Percentiles rank a stretch among this genome's conserved stretches.
phyloP scores from a whole-genome alignment of 2,113 vertebrate species.

The Caranx melampygus region DNA sequence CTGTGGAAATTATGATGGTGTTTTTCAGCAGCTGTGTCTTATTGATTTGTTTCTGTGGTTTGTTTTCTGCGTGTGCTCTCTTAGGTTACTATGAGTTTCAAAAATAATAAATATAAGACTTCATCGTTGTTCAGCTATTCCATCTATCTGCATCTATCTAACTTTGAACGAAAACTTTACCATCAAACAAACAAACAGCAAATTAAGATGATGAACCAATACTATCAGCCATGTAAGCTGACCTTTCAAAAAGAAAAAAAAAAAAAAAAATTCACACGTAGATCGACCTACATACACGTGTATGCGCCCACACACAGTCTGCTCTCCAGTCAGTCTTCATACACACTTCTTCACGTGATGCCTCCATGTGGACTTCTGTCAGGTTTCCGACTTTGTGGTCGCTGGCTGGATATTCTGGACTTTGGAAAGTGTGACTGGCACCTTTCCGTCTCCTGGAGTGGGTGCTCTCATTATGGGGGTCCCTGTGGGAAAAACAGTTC shows the following conservation, averaged over 20 bases:
- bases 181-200: conserved; percentile 24
- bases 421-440: conserved; percentile 95
- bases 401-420: conserved; percentile 94
- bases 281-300: conserved; percentile 12
- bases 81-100: not conserved
- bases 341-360: conserved; percentile 25
- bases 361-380: conserved; percentile 70
- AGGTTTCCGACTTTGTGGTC: conserved; percentile 85
- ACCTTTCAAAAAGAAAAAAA: conserved; percentile 59
- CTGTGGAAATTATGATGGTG: not conserved
- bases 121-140: conserved; percentile 16
- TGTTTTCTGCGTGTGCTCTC: conserved; percentile 32
- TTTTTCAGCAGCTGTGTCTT: conserved; percentile 39
- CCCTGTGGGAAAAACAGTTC: conserved; percentile 58
- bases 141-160: not conserved
- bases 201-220: conserved; percentile 45
- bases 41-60: conserved; percentile 45
- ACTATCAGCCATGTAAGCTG: conserved; percentile 70
- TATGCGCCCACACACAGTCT: conserved; percentile 29
- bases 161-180: conserved; percentile 23
- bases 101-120: not conserved
- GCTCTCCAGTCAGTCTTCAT: conserved; percentile 30
- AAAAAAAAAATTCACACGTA: conserved; percentile 42
- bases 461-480: conserved; percentile 90
- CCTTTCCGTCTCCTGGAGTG: conserved; percentile 90